Evolutionary conservation across 2,113 vertebrate genomes (phyloP).

Genomic region (Notothenia coriiceps): DNA sequence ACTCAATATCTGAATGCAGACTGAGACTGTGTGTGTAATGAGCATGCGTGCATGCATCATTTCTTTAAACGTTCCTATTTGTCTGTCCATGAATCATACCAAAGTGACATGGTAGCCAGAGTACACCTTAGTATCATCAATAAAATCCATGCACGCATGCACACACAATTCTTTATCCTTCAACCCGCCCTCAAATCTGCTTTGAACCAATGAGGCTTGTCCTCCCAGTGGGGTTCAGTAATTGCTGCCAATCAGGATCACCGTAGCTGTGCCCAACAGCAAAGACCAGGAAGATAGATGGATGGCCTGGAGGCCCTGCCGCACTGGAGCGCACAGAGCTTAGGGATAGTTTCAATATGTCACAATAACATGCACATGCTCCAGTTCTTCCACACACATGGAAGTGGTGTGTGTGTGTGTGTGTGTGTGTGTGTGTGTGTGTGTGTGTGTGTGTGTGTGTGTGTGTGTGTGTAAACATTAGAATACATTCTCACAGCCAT

Average conservation of each 20-base stretch:
- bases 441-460: background rate
- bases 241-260: constrained; percentile 79
- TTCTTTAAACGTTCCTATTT: constrained; percentile 21
- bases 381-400: constrained; percentile 4
- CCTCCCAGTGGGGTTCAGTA: constrained; percentile 62
- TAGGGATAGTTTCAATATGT: constrained; percentile 69
- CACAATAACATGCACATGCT: constrained; percentile 53
- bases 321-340: constrained; percentile 61
- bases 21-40: background rate
- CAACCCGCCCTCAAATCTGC: constrained; percentile 66
- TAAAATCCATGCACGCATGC: constrained; percentile 47
- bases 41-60: constrained; percentile 19
- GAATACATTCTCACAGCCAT: background rate
- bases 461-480: background rate
- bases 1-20: background rate
- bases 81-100: constrained; percentile 49
- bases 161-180: constrained; percentile 63
- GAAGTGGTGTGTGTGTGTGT: background rate
- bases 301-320: constrained; percentile 58
- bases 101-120: constrained; percentile 46
- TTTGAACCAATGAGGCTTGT: constrained; percentile 74
- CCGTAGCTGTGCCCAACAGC: constrained; percentile 57
- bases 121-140: constrained; percentile 54
- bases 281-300: constrained; percentile 69
- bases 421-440: too few species aligned